Evolutionary conservation across 64 coral and sea anemone species (phyloP).

Genomic region (Actinia equina): DNA sequence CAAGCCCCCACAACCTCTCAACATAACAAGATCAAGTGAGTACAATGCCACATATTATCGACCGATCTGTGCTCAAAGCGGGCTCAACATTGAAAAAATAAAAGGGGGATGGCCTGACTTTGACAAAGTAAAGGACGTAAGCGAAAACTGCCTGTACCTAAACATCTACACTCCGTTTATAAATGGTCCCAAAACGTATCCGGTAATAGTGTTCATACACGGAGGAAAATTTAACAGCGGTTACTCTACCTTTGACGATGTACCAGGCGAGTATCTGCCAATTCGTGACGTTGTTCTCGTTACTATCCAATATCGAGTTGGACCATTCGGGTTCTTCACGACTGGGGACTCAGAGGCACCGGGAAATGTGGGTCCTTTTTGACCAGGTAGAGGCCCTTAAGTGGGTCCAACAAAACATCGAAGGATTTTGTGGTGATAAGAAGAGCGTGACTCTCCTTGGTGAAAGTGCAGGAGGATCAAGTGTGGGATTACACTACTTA

Average conservation of each 20-base stretch:
- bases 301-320: slow-evolving; percentile 76
- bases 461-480: slow-evolving; percentile 73
- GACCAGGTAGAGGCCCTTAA: slow-evolving; percentile 78
- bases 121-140: slow-evolving; percentile 29
- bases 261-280: slow-evolving; percentile 70
- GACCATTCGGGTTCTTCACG: slow-evolving; percentile 69
- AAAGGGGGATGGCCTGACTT: slow-evolving; percentile 54
- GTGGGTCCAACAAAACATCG: slow-evolving; percentile 72
- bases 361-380: slow-evolving; percentile 79
- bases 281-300: slow-evolving; percentile 60
- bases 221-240: slow-evolving; percentile 73
- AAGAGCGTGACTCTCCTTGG: slow-evolving; percentile 60
- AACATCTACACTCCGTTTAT: slow-evolving; percentile 65
- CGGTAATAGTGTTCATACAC: slow-evolving; percentile 77
- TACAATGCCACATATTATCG: slow-evolving; percentile 68
- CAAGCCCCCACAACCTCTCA: slow-evolving; percentile 16
- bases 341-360: slow-evolving; percentile 66
- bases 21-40: slow-evolving; percentile 11
- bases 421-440: slow-evolving; percentile 54
- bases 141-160: slow-evolving; percentile 80
- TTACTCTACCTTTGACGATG: slow-evolving; percentile 48
- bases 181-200: slow-evolving; percentile 10
- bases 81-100: slow-evolving; percentile 11
- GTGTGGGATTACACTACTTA: slow-evolving; percentile 57
- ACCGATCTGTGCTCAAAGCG: slow-evolving; percentile 56